Conservation (phyloP, 30 jellyfish, hydroid and myxozoan species). For the Rhopilema esculentum region DNA sequence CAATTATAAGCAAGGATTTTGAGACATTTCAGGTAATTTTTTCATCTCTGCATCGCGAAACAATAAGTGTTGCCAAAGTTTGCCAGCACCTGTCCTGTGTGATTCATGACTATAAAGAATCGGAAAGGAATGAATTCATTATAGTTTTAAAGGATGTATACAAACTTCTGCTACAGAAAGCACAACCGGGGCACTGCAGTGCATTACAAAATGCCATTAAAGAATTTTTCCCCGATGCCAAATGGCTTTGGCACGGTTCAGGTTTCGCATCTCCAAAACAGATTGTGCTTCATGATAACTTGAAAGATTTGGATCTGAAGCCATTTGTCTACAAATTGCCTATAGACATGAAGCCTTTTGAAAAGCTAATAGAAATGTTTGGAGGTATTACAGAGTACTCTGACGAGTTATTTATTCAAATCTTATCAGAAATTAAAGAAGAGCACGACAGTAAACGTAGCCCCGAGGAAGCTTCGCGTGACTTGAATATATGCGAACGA, state of each 20-base stretch:
- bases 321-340: constrained; percentile 38
- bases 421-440: not conserved
- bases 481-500: not conserved
- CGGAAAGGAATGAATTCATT: not conserved
- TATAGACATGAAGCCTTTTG: constrained; percentile 1
- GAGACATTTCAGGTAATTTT: not conserved
- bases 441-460: not conserved
- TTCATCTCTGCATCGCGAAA: not conserved
- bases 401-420: not conserved
- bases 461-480: not conserved
- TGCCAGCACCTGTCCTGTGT: constrained; percentile 6
- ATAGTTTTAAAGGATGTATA: constrained; percentile 15
- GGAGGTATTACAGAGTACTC: not conserved
- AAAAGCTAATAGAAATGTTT: not conserved
- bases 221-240: not conserved
- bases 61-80: not conserved
- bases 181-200: not conserved
- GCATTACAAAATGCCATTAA: not conserved
- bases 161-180: not conserved
- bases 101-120: not conserved
- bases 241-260: constrained; percentile 54
- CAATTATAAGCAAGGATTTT: not conserved
- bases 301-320: constrained; percentile 15
- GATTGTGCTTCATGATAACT: not conserved
- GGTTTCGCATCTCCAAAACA: constrained; percentile 31